Evolutionary conservation across 1,140 invertebrate genomes (phyloP), one percentile per base, ranked within the genome.

Genomic region (Asobara japonica): DNA sequence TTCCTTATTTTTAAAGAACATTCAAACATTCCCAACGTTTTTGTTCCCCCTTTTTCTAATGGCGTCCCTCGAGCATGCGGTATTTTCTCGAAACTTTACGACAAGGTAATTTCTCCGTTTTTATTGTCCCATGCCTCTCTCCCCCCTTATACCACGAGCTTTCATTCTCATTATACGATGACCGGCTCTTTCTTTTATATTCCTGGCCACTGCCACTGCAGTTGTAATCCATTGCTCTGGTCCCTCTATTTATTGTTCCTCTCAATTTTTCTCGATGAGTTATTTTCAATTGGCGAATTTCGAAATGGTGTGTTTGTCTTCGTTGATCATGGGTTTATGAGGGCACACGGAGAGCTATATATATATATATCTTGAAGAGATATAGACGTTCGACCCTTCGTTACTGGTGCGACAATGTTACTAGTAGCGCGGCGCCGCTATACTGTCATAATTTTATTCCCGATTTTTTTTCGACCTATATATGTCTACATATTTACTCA

Each of bases 31-130:
- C n/a, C n/a, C n/a, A n/a, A n/a, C n/a, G n/a, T 20, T 31, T 29
- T 41, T 29, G 3, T 22, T 60, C 8, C 29, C 33, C 7, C 13
- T 30, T 56, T 51, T 33, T 69, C 67, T 8, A 38, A 38, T 38
- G 36, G n/a, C 10, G n/a, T 38, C 36, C 36, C 36, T 38, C 36
- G 36, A 38, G 36, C 8, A 45, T 16, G 71, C 71, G 48, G 61
- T 33, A 65, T 69, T 69, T 67, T 72, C 31, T 61, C 18, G 16
- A 27, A 73, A 73, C 25, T 69, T 69, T 69, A 73, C 72, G 72
- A 73, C 60, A 69, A 65, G 56, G 66, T 73, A 73, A 73, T 73
- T 69, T 56, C 22, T 56, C 66, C 29, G 48, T 69, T 69, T 73
- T 73, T 31, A 69, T 67, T 73, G 18, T 68, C 38, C 25, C 20